Evolutionary conservation across 1,140 invertebrate genomes (phyloP).

Genomic region (Ylistrum balloti): DNA sequence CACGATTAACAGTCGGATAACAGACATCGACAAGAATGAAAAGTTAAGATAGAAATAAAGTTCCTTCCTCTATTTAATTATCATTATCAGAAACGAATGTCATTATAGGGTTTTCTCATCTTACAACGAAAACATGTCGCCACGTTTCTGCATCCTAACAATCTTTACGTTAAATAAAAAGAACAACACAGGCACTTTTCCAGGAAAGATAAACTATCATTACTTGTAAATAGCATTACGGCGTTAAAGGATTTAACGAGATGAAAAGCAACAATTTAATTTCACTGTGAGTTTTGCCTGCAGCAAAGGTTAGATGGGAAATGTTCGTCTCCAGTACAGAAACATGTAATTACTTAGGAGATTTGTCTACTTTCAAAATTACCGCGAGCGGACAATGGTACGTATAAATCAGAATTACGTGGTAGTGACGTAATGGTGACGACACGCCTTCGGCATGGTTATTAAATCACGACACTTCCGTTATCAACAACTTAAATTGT

Average conservation of each 20-base stretch:
- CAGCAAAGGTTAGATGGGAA: background rate
- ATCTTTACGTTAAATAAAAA: background rate
- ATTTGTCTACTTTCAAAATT: background rate
- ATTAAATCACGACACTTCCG: constrained; percentile 10
- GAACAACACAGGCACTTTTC: background rate
- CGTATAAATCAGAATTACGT: background rate
- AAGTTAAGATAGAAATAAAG: too few relatives aligned
- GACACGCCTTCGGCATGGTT: background rate
- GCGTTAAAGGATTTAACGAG: background rate
- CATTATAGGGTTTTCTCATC: background rate
- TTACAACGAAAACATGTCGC: background rate
- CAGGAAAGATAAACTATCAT: background rate
- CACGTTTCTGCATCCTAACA: background rate
- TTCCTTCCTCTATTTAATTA: too few relatives aligned
- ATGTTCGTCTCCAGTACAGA: background rate
- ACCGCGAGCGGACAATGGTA: background rate
- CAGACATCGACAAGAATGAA: too few relatives aligned
- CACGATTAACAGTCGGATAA: too few relatives aligned
- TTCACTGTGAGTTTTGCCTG: background rate
- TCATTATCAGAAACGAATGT: background rate
- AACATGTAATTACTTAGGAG: background rate
- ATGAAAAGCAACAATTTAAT: constrained; percentile 36
- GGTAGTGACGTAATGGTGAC: background rate
- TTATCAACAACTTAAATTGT: background rate
- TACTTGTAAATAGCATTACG: background rate